phyloP scores from a whole-genome alignment of 2,113 vertebrate genomes.

The Anolis carolinensis region DNA sequence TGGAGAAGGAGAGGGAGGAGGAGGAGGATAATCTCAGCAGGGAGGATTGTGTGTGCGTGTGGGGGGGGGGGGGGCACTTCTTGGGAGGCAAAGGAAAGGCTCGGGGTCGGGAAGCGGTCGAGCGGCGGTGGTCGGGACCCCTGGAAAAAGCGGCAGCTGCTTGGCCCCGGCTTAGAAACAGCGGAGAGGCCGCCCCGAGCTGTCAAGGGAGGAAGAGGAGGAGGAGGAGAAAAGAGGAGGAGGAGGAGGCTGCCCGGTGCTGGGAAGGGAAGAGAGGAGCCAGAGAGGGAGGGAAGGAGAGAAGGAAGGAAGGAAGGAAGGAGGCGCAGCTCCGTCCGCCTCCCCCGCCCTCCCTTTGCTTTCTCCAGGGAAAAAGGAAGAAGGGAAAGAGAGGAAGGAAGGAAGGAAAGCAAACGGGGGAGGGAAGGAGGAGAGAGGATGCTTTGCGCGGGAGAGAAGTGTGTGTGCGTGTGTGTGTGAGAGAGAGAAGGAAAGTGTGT shows the following conservation, averaged over 20 bases:
- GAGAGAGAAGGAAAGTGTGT: not conserved
- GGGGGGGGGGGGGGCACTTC: not conserved
- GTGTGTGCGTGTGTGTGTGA: no score
- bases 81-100: not conserved
- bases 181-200: no score
- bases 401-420: not conserved
- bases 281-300: not conserved
- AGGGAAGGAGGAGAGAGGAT: not conserved
- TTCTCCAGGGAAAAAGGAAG: conserved; percentile 2
- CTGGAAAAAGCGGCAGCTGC: not conserved
- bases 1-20: not conserved
- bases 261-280: not conserved
- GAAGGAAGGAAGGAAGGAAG: not conserved
- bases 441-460: no score
- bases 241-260: not conserved
- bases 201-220: not conserved
- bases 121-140: not conserved
- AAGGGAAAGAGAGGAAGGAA: not conserved
- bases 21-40: not conserved
- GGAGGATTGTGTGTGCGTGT: no score
- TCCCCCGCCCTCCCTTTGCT: not conserved
- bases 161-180: no score
- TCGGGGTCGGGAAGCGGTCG: not conserved
- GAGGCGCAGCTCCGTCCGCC: not conserved
- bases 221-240: not conserved